These are phyloP conservation scores for Armadillidium nasatum DNA, from an alignment of 1,140 invertebrate species.

Conservation along the genomic window DNA sequence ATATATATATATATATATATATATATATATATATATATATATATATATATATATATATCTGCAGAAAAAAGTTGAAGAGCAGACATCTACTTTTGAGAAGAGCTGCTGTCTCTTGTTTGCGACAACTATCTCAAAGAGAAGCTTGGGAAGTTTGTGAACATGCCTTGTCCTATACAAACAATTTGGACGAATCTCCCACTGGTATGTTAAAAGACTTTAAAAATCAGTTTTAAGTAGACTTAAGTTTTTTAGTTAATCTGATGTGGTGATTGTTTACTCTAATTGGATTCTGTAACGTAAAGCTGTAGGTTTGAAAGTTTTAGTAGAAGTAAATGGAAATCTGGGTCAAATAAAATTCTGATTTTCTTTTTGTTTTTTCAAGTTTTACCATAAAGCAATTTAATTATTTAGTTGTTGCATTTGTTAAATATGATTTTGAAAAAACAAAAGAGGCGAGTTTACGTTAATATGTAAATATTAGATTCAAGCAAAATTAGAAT, in stretches of 20 bases:
- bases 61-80: constrained; percentile 74
- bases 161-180: constrained; percentile 58
- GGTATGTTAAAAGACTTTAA: not conserved
- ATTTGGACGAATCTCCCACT: constrained; percentile 34
- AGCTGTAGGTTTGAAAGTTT: too few species aligned
- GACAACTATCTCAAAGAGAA: constrained; percentile 92
- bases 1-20: constrained; percentile 27
- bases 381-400: too few species aligned
- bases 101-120: constrained; percentile 88
- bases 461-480: too few species aligned
- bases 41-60: constrained; percentile 33
- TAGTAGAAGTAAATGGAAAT: too few species aligned
- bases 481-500: too few species aligned
- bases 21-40: constrained; percentile 31
- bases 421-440: too few species aligned
- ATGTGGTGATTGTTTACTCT: too few species aligned
- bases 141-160: constrained; percentile 92
- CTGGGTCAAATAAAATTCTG: too few species aligned
- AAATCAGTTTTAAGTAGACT: not conserved
- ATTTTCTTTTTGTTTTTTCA: too few species aligned
- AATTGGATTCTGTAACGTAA: too few species aligned
- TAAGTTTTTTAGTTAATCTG: not conserved
- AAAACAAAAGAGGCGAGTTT: too few species aligned
- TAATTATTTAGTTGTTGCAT: too few species aligned
- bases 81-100: constrained; percentile 83